Base-by-base conservation (phyloP, 2,797 vertebrate genomes). In the Emydoidea blandingii region DNA sequence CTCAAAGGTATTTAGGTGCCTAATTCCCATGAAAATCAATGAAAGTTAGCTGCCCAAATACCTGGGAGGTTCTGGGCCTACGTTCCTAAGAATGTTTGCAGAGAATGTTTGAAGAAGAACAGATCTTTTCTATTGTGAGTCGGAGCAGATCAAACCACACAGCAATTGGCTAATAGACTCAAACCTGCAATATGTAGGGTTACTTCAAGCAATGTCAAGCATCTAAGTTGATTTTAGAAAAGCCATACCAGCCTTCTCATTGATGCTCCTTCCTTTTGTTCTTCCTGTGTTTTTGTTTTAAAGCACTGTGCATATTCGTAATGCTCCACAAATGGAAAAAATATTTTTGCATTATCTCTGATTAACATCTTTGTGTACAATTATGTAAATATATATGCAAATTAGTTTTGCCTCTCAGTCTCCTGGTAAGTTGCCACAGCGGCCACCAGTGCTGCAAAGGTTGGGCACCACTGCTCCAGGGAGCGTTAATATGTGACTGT, bases 241-340 rank as follows among this genome's bases (percentile, higher is more conserved):
- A 81, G 27, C n/a, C 12, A 12, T 87, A 50, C 62, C 80, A 74
- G 50, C 41, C 81, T 91, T 90, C 57, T 80, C 0, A 10, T 78
- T 31, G 87, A 72, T 41, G 79, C 74, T 80, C 37, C 5, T 3
- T 86, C 50, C n/a, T 21, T 79, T 92, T 89, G 23, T 53, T 87
- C n/a, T 85, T 76, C 18, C 25, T 93, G 15, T 47, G 41, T 86
- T 37, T 29, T 19, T 14, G 8, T 81, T 87, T 90, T 80, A 49
- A 52, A 85, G 37, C n/a, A 83, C 5, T 91, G 88, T 95, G 81
- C 29, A 34, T 23, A n/a, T 83, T 83, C 79, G 53, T 50, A 88
- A 34, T 6, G 52, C 47, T 87, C 74, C 16, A 21, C 68, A 92
- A 50, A 44, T 74, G 82, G 4, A 83, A 47, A 19, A 8, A 2